Evolutionary conservation across 2,888 invertebrate species (phyloP).

Genomic region (Diaperis boleti): DNA sequence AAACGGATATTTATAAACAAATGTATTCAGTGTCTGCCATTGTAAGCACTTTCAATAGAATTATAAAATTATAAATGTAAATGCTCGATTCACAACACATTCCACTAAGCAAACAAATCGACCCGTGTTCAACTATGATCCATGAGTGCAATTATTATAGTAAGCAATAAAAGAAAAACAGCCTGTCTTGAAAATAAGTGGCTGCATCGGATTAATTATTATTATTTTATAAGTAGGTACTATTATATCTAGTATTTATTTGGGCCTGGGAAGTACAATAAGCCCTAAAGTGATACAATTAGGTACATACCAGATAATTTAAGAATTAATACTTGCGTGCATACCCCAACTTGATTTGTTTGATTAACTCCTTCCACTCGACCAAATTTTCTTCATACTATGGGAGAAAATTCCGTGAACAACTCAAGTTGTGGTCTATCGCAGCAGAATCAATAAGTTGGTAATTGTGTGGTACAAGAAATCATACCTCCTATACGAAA

Average conservation of each 20-base stretch:
- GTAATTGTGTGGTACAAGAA: slow-evolving; percentile 31
- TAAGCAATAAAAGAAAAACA: slow-evolving; percentile 28
- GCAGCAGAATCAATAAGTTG: slow-evolving; percentile 27
- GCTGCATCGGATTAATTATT: slow-evolving; percentile 25
- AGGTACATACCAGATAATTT: too few relatives aligned
- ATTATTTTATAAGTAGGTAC: not conserved
- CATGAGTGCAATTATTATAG: slow-evolving; percentile 32
- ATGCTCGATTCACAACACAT: slow-evolving; percentile 19
- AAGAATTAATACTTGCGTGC: too few relatives aligned
- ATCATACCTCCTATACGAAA: slow-evolving; percentile 25
- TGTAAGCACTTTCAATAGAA: slow-evolving; percentile 26
- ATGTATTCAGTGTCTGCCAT: slow-evolving; percentile 9
- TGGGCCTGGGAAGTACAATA: too few relatives aligned
- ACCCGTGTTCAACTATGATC: slow-evolving; percentile 23
- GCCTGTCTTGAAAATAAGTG: slow-evolving; percentile 25
- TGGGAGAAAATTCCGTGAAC: too few relatives aligned
- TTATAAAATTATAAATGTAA: slow-evolving; percentile 29
- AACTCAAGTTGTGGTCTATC: slow-evolving; percentile 31
- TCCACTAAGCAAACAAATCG: slow-evolving; percentile 30
- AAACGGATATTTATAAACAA: slow-evolving; percentile 11
- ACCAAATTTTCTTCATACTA: too few relatives aligned
- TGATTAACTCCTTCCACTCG: slow-evolving; percentile 1
- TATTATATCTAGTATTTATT: too few relatives aligned
- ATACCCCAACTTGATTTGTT: slow-evolving; percentile 39
- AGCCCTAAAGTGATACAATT: too few relatives aligned